Evolutionary conservation across 2,113 vertebrate genomes (phyloP), one percentile per base, ranked within the genome.

Genomic region (Chelonoidis abingdonii): DNA sequence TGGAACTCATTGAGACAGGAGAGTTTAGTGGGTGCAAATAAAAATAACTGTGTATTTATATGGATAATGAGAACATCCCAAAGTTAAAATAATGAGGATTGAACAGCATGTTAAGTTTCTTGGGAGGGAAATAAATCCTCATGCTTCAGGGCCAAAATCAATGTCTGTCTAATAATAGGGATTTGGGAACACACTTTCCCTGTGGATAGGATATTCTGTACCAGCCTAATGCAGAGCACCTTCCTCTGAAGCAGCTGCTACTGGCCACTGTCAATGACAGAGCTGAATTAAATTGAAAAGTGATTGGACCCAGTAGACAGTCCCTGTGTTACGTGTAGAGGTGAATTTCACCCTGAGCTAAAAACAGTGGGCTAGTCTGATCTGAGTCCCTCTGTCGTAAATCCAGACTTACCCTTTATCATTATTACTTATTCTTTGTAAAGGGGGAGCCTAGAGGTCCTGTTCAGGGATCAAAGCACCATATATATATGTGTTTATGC

Each of bases 1-100:
- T 80, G 93, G 94, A 96, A 22, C 75, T 93, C 84, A 13, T 62
- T 69, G 50, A 89, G 89, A 22, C 8, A 83, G 94, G 76, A 69
- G 10, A 65, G 87, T 85, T 95, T 78, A 4, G 35, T 2, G 9
- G 84, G 80, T 65, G 80, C 75, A 79, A 90, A 38, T 9, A 38
- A 38, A 92, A 92, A 80, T 14, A 57, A 87, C 17, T 25, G 83
- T 90, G 4, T 27, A 4, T 3, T 4, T 7, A 10, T 49, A 24
- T 41, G 90, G 49, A 47, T 79, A 83, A 83, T 76, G 89, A 90
- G 76, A 62, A 24, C 49, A 21, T 50, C 88, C 53, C 19, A 10
- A 86, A 47, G 29, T 83, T 83, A 10, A 57, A 91, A 29, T 62
- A 47, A 10, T 22, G 22, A 38, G 19, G n/a, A 72, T 38, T 72